Conservation (phyloP, 2,113 vertebrate genomes). For the Saguinus imperator region DNA sequence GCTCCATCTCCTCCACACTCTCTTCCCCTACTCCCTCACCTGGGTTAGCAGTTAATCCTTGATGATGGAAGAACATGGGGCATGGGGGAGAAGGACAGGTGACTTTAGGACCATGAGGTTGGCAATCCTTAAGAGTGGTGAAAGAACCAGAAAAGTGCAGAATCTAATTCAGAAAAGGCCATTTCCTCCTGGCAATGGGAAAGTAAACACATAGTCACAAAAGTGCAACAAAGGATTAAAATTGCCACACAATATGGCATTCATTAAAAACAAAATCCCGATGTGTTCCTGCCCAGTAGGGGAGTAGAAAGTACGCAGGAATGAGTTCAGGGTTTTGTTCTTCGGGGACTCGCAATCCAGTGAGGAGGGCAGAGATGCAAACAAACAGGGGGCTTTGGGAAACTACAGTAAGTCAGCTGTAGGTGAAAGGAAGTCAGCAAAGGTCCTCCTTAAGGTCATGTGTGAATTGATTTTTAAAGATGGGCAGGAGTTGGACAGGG, state of each 20-base stretch:
- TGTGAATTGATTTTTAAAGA: not conserved
- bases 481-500: not conserved
- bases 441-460: not conserved
- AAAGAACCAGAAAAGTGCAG: not conserved
- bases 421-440: not conserved
- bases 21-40: too few relatives aligned
- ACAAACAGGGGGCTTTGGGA: not conserved
- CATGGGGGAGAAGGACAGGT: not conserved
- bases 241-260: not conserved
- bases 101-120: not conserved
- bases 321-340: not conserved
- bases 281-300: too few relatives aligned
- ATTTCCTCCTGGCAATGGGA: not conserved
- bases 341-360: not conserved
- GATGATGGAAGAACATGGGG: not conserved
- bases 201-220: too few relatives aligned
- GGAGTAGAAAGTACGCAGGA: not conserved
- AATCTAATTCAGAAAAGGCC: not conserved
- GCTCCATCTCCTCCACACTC: not conserved
- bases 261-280: not conserved
- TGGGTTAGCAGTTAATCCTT: not conserved
- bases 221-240: not conserved
- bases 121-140: not conserved
- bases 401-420: not conserved
- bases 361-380: not conserved